A percentile compares a stretch with the other conserved stretches of the same genome.
Evolutionary conservation across 2,113 vertebrate genomes (phyloP).

Genomic region (Catharus fuscescens): DNA sequence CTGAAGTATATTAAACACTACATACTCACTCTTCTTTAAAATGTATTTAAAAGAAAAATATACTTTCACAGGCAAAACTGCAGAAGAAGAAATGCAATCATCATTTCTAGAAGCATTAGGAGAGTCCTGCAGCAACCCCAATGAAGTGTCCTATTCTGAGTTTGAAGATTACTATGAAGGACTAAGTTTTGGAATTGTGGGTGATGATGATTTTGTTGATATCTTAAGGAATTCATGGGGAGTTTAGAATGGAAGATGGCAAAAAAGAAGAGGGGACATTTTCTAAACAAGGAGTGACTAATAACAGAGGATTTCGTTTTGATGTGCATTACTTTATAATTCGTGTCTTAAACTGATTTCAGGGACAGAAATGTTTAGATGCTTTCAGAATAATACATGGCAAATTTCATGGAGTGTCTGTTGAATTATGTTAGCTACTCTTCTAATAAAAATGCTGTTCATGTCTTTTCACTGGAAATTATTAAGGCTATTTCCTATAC

Average conservation of each 20-base stretch:
- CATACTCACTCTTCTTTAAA: neutral
- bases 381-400: neutral
- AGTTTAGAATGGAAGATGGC: conserved; percentile 63
- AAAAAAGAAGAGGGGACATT: neutral
- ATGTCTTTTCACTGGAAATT: neutral
- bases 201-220: conserved; percentile 79
- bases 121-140: conserved; percentile 67
- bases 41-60: conserved; percentile 9
- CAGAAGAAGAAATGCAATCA: conserved; percentile 75
- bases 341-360: neutral
- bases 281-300: neutral
- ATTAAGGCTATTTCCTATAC: neutral
- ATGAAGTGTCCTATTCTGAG: conserved; percentile 79
- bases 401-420: neutral
- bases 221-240: conserved; percentile 79
- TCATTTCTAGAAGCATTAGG: conserved; percentile 79
- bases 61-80: conserved; percentile 70
- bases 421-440: neutral
- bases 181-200: conserved; percentile 74
- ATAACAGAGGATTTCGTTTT: neutral
- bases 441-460: neutral
- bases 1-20: neutral
- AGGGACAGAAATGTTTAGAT: neutral
- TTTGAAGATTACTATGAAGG: conserved; percentile 88
- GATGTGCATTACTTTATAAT: neutral